Conservation (phyloP, 1,140 invertebrate genomes). For the Drosophila lacteicornis region DNA sequence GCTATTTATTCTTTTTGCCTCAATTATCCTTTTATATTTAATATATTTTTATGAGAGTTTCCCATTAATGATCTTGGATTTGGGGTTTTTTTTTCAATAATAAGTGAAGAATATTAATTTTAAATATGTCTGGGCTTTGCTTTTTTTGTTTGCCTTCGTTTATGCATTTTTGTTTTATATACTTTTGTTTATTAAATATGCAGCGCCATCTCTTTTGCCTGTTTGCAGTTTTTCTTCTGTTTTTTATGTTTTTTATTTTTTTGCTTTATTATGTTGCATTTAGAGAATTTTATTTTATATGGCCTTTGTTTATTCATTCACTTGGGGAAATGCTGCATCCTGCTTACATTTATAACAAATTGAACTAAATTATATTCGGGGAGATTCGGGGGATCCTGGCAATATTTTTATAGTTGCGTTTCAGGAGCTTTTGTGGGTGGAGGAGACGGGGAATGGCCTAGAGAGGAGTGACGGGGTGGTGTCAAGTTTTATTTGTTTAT, state of each 20-base stretch:
- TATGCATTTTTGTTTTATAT: slow-evolving; percentile 43
- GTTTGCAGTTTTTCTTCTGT: slow-evolving; percentile 35
- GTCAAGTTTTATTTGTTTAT: slow-evolving; percentile 45
- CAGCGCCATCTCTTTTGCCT: slow-evolving; percentile 31
- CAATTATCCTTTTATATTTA: slow-evolving; percentile 43
- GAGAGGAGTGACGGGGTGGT: slow-evolving; percentile 2
- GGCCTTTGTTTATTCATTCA: slow-evolving; percentile 40
- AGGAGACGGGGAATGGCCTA: slow-evolving; percentile 11
- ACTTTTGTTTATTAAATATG: slow-evolving; percentile 51
- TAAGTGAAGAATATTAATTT: slow-evolving; percentile 78
- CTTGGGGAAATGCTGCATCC: slow-evolving; percentile 18
- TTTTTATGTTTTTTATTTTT: slow-evolving; percentile 48
- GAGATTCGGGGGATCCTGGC: slow-evolving; percentile 3
- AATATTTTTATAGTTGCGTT: slow-evolving; percentile 9
- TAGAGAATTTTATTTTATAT: slow-evolving; percentile 49
- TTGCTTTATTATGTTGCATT: slow-evolving; percentile 53
- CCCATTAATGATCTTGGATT: slow-evolving; percentile 64
- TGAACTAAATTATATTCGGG: slow-evolving; percentile 62
- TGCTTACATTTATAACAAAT: slow-evolving; percentile 63
- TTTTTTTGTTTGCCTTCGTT: slow-evolving; percentile 30
- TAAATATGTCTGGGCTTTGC: slow-evolving; percentile 63
- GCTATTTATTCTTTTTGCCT: slow-evolving; percentile 58
- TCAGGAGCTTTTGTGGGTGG: slow-evolving; percentile 5
- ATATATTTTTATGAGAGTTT: slow-evolving; percentile 62
- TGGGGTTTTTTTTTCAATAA: slow-evolving; percentile 58